These are phyloP conservation scores for Psittacus erithacus DNA, from an alignment of 2,113 vertebrate species.

Conservation along the genomic window DNA sequence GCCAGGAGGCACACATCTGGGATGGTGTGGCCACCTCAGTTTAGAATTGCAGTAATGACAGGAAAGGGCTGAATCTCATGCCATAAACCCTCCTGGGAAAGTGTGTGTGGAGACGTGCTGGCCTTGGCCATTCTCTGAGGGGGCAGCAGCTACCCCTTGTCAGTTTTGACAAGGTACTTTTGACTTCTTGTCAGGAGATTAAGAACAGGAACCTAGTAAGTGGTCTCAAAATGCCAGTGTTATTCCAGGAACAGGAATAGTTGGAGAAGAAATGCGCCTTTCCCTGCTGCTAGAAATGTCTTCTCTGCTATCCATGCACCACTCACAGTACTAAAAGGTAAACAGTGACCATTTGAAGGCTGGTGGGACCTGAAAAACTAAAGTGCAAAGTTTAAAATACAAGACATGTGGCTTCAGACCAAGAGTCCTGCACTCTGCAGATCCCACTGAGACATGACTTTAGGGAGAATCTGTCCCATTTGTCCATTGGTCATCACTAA, in stretches of 20 bases:
- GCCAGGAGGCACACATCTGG: background rate
- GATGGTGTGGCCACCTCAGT: background rate
- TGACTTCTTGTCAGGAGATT: constrained; percentile 41
- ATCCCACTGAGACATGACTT: background rate
- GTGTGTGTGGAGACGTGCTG: background rate
- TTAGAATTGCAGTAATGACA: background rate
- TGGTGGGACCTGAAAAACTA: background rate
- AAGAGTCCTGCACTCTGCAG: background rate
- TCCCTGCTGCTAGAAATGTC: background rate
- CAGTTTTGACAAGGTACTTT: constrained; percentile 40
- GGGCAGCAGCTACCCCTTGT: background rate
- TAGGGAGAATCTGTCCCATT: background rate
- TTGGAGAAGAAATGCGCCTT: background rate
- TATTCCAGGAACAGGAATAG: background rate
- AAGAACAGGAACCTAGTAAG: constrained; percentile 25
- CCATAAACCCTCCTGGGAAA: background rate
- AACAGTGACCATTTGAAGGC: background rate
- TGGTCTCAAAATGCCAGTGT: background rate
- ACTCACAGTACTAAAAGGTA: background rate
- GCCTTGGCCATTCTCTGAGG: background rate
- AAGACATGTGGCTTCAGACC: background rate
- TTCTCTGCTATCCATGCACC: background rate
- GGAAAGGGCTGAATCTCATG: background rate
- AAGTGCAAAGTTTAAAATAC: background rate
- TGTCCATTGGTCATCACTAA: background rate